Evolutionary conservation across 2,797 vertebrate species (phyloP), one percentile per base, ranked within the genome.

Genomic region (Melanotaenia boesemani): DNA sequence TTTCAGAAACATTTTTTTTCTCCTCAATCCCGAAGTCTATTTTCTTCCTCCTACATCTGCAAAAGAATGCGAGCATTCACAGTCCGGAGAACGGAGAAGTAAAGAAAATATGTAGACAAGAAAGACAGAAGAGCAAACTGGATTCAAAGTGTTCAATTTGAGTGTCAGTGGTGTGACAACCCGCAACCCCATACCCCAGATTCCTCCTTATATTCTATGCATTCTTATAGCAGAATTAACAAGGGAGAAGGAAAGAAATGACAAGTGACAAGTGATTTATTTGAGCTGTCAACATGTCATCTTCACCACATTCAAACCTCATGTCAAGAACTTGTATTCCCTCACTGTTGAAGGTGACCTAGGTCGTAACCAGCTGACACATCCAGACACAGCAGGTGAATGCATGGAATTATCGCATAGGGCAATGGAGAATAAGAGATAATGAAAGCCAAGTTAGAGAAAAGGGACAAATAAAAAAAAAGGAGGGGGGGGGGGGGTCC

Each of bases 271-370:
- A 90, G 91, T 66, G 82, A 88, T 86, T 92, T 86, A 94, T 92
- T 92, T 88, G 90, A 91, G 90, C 92, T 92, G 93, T 92, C 91
- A 92, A 92, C 83, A 74, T 90, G 89, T 92, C 90, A 92, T 93
- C 87, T 87, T 79, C 81, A 50, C 59, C 85, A 83, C 89, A 92
- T 91, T 92, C 87, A 92, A 90, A 85, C 72, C 75, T 87, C 70
- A 41, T 62, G 78, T 88, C 88, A 87, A 24, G 48, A 55, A 46
- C 79, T 82, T 68, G 68, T 82, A 86, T 86, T 81, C 72, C 75
- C 71, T 84, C 83, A 72, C 82, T 77, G 81, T 61, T 87, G 87
- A 90, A 86, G 88, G 86, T 90, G 89, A 92, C 92, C 90, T 48
- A 65, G 91, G 92, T 92, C 89, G 79, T 83, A 89, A 87, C 83